These are phyloP conservation scores for Chloebia gouldiae DNA, from an alignment of 2,113 vertebrate species.

Conservation along the genomic window DNA sequence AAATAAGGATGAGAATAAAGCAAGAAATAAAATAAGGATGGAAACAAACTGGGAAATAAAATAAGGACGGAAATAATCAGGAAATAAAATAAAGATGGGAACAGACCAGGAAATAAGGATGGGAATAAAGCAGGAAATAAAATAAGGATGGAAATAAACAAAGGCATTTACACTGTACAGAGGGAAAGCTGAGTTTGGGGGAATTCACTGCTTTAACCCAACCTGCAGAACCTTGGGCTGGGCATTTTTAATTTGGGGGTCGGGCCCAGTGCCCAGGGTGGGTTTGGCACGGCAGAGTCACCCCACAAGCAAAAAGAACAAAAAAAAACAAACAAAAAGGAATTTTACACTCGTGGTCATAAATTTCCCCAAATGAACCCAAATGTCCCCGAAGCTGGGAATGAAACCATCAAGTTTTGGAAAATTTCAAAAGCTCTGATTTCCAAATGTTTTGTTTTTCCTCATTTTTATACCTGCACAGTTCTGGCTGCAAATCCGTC, in stretches of 20 bases:
- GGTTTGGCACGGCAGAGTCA: not conserved
- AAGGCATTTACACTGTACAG: constrained; percentile 57
- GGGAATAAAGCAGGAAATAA: not conserved
- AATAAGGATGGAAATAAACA: not conserved
- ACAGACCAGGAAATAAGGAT: not conserved
- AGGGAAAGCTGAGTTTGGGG: not conserved
- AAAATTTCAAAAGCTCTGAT: not conserved
- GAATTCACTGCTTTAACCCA: not conserved
- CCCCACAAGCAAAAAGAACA: not conserved
- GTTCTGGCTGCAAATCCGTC: not conserved
- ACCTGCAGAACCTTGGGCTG: not conserved
- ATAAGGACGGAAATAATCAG: not conserved
- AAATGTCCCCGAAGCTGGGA: not conserved
- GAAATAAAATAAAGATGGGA: not conserved
- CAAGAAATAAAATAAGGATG: not conserved
- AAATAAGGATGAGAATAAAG: not conserved
- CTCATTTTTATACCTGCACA: rapidly evolving
- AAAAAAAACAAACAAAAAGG: not conserved
- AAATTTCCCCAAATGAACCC: not conserved
- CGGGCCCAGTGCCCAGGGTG: not conserved
- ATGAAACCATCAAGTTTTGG: not conserved
- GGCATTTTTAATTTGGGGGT: not conserved
- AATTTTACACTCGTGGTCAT: not conserved
- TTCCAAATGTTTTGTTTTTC: not conserved
- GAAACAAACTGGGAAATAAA: not conserved